Percentiles rank a stretch among this genome's conserved stretches.
These are phyloP conservation scores for Drosophila persimilis DNA, from an alignment of 1,140 invertebrate genomes.

Conservation along the genomic window DNA sequence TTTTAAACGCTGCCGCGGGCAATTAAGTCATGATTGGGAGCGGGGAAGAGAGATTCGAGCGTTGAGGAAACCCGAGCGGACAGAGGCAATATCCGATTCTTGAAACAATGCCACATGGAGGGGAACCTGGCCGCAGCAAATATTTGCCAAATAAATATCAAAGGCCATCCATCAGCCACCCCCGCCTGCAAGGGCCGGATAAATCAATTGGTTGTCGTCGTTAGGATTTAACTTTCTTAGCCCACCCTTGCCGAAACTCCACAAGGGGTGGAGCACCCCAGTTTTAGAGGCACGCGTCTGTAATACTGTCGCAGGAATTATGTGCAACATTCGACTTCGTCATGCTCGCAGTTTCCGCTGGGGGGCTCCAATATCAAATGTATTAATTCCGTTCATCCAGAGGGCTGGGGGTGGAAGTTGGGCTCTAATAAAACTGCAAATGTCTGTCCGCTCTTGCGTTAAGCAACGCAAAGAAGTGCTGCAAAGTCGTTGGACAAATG, in stretches of 20 bases:
- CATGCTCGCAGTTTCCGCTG: conserved; percentile 47
- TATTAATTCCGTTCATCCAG: conserved; percentile 63
- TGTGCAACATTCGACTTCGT: conserved; percentile 71
- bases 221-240: conserved; percentile 59
- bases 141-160: conserved; percentile 75
- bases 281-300: conserved; percentile 55
- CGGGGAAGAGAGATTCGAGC: background rate
- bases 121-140: conserved; percentile 53
- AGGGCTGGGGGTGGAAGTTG: background rate
- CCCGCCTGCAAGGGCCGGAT: conserved; percentile 39
- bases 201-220: conserved; percentile 74
- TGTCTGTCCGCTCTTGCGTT: conserved; percentile 43
- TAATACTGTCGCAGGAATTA: conserved; percentile 69
- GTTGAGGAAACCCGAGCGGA: conserved; percentile 28
- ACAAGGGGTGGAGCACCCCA: conserved; percentile 21
- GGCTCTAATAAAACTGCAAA: conserved; percentile 74
- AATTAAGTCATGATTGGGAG: conserved; percentile 45
- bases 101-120: conserved; percentile 52
- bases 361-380: conserved; percentile 64
- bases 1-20: conserved; percentile 40
- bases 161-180: conserved; percentile 13
- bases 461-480: conserved; percentile 32
- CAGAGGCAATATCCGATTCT: conserved; percentile 59
- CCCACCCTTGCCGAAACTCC: conserved; percentile 20
- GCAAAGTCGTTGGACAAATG: conserved; percentile 73